phyloP scores from a whole-genome alignment of 1,140 invertebrate genomes.

The Cyrtorhinus lividipennis region DNA sequence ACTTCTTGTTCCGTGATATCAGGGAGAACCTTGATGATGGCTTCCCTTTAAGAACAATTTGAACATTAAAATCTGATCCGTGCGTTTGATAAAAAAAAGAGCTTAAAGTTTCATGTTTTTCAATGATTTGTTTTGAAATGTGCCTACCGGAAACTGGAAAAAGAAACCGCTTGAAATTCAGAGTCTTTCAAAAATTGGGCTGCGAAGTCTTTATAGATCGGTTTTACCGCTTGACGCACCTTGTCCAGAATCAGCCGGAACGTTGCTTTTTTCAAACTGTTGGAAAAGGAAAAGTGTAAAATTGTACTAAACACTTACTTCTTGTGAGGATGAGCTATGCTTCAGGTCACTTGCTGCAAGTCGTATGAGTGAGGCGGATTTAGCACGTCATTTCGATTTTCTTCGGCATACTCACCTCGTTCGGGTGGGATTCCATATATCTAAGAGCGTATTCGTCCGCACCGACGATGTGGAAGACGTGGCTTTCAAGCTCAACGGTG shows the following conservation, averaged over 20 bases:
- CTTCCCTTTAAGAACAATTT: conserved; percentile 32
- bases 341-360: too few species aligned
- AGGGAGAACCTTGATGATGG: conserved; percentile 31
- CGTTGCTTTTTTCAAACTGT: conserved; percentile 59
- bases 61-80: too few species aligned
- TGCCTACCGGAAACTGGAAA: conserved; percentile 8
- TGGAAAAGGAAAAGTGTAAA: too few species aligned
- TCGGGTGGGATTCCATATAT: conserved; percentile 69
- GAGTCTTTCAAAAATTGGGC: conserved; percentile 39
- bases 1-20: conserved; percentile 61
- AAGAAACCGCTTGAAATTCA: not conserved
- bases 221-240: conserved; percentile 42
- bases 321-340: too few species aligned
- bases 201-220: conserved; percentile 57
- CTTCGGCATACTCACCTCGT: conserved; percentile 39
- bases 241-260: conserved; percentile 52
- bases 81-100: too few species aligned
- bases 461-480: conserved; percentile 56
- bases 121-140: too few species aligned
- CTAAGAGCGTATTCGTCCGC: conserved; percentile 74
- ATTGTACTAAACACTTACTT: too few species aligned
- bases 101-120: too few species aligned
- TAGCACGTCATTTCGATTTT: too few species aligned
- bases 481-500: conserved; percentile 53
- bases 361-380: too few species aligned